A percentile compares a stretch with the other conserved stretches of the same genome.
phyloP scores from a whole-genome alignment of 2,797 vertebrate genomes.

The Dryobates pubescens region DNA sequence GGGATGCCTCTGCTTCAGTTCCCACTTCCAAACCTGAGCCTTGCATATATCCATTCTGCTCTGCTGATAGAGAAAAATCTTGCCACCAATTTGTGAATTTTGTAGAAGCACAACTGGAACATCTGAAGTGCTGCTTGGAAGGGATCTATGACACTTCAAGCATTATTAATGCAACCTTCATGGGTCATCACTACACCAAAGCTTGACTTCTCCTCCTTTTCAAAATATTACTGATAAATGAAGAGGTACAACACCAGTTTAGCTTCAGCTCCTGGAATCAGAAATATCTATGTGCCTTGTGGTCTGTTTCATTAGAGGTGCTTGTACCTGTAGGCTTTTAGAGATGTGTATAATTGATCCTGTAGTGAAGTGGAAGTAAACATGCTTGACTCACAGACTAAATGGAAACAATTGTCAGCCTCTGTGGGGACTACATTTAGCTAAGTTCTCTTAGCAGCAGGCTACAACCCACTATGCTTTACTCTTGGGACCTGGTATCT shows the following conservation, averaged over 20 bases:
- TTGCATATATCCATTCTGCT: neutral
- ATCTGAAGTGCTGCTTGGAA: neutral
- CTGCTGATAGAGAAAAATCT: neutral
- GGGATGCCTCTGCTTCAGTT: fast-evolving
- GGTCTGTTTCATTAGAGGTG: neutral
- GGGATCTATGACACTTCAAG: neutral
- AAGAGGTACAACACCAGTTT: neutral
- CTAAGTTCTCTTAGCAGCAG: neutral
- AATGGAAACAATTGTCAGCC: neutral
- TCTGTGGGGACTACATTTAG: neutral
- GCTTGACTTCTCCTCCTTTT: neutral
- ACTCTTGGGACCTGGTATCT: neutral
- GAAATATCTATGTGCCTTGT: neutral
- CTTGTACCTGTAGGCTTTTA: neutral
- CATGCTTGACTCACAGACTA: neutral
- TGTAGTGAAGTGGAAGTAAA: neutral
- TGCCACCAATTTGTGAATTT: neutral
- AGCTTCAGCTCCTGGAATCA: neutral
- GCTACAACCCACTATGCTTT: neutral
- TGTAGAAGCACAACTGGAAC: neutral
- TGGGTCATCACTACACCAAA: neutral
- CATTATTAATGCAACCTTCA: neutral
- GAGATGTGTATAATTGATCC: neutral
- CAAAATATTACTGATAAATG: neutral
- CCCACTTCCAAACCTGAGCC: neutral